A percentile compares a stretch with the other conserved stretches of the same genome.
These are phyloP conservation scores for Hydropsyche betteni DNA, from an alignment of 2,888 invertebrate genomes.

Conservation along the genomic window DNA sequence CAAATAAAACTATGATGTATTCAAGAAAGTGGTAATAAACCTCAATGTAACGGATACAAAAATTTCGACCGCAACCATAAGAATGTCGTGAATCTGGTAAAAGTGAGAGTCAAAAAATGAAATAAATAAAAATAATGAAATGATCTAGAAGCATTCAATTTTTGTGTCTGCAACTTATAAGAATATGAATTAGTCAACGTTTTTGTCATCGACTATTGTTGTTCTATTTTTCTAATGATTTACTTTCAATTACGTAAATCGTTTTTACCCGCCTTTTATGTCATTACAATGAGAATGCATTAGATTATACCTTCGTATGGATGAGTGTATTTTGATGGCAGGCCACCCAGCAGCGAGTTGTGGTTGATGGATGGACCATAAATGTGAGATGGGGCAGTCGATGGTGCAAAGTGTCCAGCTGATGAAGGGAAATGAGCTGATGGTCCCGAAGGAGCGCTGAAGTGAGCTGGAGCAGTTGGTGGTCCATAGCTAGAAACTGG, in stretches of 20 bases:
- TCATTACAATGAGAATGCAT: neutral
- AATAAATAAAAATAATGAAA: conserved; percentile 1
- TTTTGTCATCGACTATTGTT: conserved; percentile 8
- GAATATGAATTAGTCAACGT: conserved; percentile 2
- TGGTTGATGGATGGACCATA: conserved; percentile 36
- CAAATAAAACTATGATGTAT: conserved; percentile 3
- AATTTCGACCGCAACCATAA: conserved; percentile 3
- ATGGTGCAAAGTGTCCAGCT: conserved; percentile 37
- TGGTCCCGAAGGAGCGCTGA: conserved; percentile 36
- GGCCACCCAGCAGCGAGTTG: conserved; percentile 45
- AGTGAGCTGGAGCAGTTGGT: conserved; percentile 53
- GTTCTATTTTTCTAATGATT: conserved; percentile 3
- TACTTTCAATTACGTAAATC: neutral
- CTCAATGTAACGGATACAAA: neutral
- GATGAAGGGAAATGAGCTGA: conserved; percentile 21
- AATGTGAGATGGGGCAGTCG: conserved; percentile 36
- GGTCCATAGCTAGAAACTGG: conserved; percentile 58
- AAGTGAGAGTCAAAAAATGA: conserved; percentile 20
- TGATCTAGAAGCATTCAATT: conserved; percentile 15
- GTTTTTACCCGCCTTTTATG: neutral
- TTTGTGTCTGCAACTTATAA: conserved; percentile 2
- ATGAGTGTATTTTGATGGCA: conserved; percentile 55
- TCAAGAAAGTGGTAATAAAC: conserved; percentile 25
- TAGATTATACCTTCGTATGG: conserved; percentile 49
- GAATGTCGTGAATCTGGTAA: conserved; percentile 24